phyloP scores from a whole-genome alignment of 1,140 invertebrate genomes.

The Armadillidium nasatum region DNA sequence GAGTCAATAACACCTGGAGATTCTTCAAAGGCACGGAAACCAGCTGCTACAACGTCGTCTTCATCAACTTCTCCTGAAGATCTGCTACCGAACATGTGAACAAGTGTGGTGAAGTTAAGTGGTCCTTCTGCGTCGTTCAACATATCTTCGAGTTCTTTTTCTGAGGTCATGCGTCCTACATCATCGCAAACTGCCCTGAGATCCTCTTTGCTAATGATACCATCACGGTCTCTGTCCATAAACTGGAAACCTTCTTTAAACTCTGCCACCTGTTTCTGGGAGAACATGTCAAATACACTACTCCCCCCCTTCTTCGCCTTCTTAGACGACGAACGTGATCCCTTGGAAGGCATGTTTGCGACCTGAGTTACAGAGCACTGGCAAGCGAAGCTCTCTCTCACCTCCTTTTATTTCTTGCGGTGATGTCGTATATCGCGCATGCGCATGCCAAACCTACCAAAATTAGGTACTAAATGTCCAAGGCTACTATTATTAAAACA shows the following conservation, averaged over 20 bases:
- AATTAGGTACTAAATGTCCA: conserved; percentile 22
- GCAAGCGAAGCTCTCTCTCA: conserved; percentile 21
- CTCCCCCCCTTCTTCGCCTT: conserved; percentile 52
- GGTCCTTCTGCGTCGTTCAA: conserved; percentile 81
- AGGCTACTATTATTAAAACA: not conserved
- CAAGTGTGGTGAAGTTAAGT: conserved; percentile 90
- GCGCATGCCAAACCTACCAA: not conserved
- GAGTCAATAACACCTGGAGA: conserved; percentile 49
- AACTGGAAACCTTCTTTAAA: conserved; percentile 95
- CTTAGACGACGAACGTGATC: conserved; percentile 39
- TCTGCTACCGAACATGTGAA: conserved; percentile 78
- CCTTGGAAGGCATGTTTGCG: conserved; percentile 37
- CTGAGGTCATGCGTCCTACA: conserved; percentile 80
- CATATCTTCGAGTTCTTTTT: conserved; percentile 89
- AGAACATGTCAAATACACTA: conserved; percentile 94
- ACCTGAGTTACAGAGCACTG: conserved; percentile 29
- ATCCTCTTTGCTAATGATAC: conserved; percentile 93
- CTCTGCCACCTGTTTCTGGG: conserved; percentile 88
- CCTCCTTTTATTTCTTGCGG: conserved; percentile 41
- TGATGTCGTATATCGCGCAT: not conserved
- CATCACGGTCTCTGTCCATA: conserved; percentile 98
- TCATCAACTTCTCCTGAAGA: conserved; percentile 66
- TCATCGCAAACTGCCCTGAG: conserved; percentile 91
- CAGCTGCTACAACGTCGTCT: conserved; percentile 87
- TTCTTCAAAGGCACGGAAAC: conserved; percentile 93